Evolutionary conservation across 2,113 vertebrate genomes (phyloP).

Genomic region (Sebastes fasciatus): DNA sequence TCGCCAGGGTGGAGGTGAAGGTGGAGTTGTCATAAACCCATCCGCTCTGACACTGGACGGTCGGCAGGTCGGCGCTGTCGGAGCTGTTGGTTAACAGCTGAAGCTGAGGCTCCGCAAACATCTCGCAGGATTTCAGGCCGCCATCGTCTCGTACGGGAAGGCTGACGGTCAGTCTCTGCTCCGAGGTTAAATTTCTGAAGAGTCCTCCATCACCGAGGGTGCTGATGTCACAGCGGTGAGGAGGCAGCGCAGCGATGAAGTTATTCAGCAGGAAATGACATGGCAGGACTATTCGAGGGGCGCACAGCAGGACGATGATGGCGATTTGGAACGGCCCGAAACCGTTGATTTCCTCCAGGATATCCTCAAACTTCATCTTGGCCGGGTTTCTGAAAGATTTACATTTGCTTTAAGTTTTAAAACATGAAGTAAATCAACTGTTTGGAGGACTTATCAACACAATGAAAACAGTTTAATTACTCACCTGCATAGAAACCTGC

Average conservation of each 20-base stretch:
- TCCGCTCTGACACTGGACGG: slow-evolving; percentile 83
- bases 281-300: slow-evolving; percentile 79
- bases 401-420: too few species aligned
- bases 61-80: slow-evolving; percentile 19
- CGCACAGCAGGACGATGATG: slow-evolving; percentile 80
- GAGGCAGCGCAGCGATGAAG: slow-evolving; percentile 85
- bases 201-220: slow-evolving; percentile 39
- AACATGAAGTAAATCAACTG: background rate
- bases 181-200: slow-evolving; percentile 80
- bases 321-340: slow-evolving; percentile 90
- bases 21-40: slow-evolving; percentile 88
- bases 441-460: background rate
- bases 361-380: slow-evolving; percentile 88
- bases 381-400: background rate
- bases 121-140: slow-evolving; percentile 84
- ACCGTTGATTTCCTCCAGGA: slow-evolving; percentile 84
- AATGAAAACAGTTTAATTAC: background rate
- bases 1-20: slow-evolving; percentile 89
- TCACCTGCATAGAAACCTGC: slow-evolving; percentile 1
- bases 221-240: slow-evolving; percentile 85
- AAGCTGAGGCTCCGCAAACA: slow-evolving; percentile 83
- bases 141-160: slow-evolving; percentile 82
- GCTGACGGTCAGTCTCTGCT: slow-evolving; percentile 79
- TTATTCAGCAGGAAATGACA: slow-evolving; percentile 88
- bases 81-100: slow-evolving; percentile 81